Evolutionary conservation across 2,113 vertebrate species (phyloP).

Genomic region (Xenopus tropicalis): DNA sequence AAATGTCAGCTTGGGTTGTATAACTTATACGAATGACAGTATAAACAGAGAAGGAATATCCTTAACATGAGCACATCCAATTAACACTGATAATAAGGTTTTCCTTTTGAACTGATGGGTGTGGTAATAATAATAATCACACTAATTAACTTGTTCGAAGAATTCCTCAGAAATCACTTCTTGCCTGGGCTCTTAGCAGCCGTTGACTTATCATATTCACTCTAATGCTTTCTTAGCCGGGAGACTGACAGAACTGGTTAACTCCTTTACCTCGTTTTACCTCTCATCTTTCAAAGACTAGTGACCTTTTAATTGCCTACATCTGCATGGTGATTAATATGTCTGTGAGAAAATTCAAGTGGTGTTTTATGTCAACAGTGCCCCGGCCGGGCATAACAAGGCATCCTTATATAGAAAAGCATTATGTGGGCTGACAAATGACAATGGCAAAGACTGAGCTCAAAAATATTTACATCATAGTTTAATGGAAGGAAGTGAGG

Average conservation of each 20-base stretch:
- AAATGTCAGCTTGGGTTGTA: neutral
- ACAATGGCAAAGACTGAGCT: neutral
- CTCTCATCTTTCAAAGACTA: constrained; percentile 34
- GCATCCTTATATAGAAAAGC: constrained; percentile 7
- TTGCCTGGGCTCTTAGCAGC: constrained; percentile 1
- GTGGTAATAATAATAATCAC: constrained; percentile 1
- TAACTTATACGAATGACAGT: neutral
- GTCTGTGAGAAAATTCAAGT: constrained; percentile 43
- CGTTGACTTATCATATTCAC: constrained; percentile 6
- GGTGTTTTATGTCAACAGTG: constrained; percentile 43
- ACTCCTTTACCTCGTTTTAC: constrained; percentile 24
- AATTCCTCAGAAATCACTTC: neutral
- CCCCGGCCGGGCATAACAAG: constrained; percentile 9
- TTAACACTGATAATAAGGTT: neutral
- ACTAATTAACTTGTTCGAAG: neutral
- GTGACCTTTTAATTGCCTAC: constrained; percentile 39
- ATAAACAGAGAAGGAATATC: neutral
- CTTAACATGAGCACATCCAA: neutral
- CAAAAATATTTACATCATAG: constrained; percentile 5
- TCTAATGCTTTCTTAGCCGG: constrained; percentile 5
- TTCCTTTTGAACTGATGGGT: neutral
- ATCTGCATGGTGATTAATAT: constrained; percentile 45
- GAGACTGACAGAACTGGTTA: constrained; percentile 21
- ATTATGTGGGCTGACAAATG: constrained; percentile 23
- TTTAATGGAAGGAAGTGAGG: neutral